A percentile compares a stretch with the other conserved stretches of the same genome.
Evolutionary conservation across 1,140 invertebrate species (phyloP).

Genomic region (Anthonomus grandis): DNA sequence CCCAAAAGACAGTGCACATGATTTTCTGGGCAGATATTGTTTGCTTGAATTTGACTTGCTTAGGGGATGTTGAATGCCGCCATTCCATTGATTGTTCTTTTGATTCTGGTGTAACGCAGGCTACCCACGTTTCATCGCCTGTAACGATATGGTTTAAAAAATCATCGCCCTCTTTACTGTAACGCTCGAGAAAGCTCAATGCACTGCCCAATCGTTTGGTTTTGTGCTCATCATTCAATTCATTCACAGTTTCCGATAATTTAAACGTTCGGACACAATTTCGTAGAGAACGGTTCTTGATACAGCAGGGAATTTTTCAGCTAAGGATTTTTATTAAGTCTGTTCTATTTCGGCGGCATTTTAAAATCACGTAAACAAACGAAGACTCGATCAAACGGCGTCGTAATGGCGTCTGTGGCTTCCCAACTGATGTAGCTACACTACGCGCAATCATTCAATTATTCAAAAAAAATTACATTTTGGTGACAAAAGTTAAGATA

Average conservation of each 20-base stretch:
- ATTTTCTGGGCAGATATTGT: not conserved
- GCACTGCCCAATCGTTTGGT: slow-evolving; percentile 14
- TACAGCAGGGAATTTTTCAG: too few species aligned
- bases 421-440: too few species aligned
- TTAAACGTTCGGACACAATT: too few species aligned
- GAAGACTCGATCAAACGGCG: too few species aligned
- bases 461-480: too few species aligned
- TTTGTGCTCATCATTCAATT: slow-evolving; percentile 13
- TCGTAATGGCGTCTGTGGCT: too few species aligned
- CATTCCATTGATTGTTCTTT: slow-evolving; percentile 17
- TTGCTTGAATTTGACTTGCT: slow-evolving; percentile 7
- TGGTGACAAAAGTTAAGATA: too few species aligned
- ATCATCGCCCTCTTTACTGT: slow-evolving; percentile 25
- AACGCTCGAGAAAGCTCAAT: slow-evolving; percentile 24
- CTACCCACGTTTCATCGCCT: slow-evolving; percentile 29
- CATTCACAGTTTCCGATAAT: slow-evolving; percentile 4
- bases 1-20: slow-evolving; percentile 6
- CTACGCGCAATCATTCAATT: too few species aligned
- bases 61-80: slow-evolving; percentile 11
- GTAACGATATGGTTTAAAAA: slow-evolving; percentile 29
- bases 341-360: too few species aligned
- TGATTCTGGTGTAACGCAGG: slow-evolving; percentile 17
- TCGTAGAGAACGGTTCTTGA: too few species aligned
- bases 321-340: too few species aligned
- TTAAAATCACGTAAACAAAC: too few species aligned